A percentile compares a stretch with the other conserved stretches of the same genome.
phyloP scores from a whole-genome alignment of 2,888 invertebrate species.

The Caenorhabditis parvicauda region DNA sequence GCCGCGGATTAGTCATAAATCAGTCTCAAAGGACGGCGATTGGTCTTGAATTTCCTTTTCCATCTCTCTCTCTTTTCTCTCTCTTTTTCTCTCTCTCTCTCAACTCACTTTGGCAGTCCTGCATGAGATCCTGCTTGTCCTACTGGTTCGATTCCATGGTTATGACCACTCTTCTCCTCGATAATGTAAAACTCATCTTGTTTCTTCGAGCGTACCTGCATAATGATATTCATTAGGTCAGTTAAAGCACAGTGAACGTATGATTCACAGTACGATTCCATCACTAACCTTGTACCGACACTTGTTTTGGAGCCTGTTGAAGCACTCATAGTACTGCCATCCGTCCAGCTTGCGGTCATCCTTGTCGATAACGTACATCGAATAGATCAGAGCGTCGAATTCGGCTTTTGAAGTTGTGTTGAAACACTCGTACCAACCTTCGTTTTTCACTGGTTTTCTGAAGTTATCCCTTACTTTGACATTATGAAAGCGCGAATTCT shows the following conservation, averaged over 20 bases:
- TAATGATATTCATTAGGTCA: neutral
- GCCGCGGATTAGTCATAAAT: no score
- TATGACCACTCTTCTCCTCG: slow-evolving; percentile 38
- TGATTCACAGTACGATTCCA: no score
- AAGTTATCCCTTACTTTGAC: no score
- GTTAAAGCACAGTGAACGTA: neutral
- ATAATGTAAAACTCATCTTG: slow-evolving; percentile 37
- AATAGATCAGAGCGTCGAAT: slow-evolving; percentile 42
- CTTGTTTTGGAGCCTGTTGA: slow-evolving; percentile 41
- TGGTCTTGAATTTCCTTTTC: no score
- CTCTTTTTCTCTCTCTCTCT: neutral
- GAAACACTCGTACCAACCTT: slow-evolving; percentile 42
- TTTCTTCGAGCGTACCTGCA: slow-evolving; percentile 20
- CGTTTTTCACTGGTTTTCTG: slow-evolving; percentile 8
- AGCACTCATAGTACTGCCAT: slow-evolving; percentile 39
- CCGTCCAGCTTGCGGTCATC: slow-evolving; percentile 31
- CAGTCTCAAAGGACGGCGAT: no score
- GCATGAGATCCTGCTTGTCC: slow-evolving; percentile 41
- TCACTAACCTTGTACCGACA: slow-evolving; percentile 29
- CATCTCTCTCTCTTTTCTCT: no score
- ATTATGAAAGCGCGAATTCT: no score
- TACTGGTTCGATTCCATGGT: slow-evolving; percentile 38
- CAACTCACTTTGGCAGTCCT: slow-evolving; percentile 33
- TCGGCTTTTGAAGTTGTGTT: slow-evolving; percentile 25
- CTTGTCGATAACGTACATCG: slow-evolving; percentile 36